Percentiles rank a stretch among this genome's conserved stretches.
Conservation (phyloP, 2,113 vertebrate genomes). For the Pachyramphus minor region DNA sequence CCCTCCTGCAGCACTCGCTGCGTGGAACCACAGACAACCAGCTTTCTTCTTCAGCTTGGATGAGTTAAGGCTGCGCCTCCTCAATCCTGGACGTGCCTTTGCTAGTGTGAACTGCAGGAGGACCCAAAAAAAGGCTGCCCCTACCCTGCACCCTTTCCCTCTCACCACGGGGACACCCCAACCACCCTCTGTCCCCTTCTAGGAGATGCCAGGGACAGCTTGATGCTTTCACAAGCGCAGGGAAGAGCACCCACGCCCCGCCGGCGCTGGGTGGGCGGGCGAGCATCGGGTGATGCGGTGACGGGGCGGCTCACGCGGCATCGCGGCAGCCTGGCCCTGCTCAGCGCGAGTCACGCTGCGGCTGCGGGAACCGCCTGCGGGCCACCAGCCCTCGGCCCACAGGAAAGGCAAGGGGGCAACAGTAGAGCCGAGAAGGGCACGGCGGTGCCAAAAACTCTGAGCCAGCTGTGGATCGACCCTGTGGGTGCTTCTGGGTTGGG, state of each 20-base stretch:
- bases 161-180: background rate
- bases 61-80: background rate
- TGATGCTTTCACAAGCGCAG: background rate
- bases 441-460: rapidly evolving
- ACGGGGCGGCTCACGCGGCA: constrained; percentile 55
- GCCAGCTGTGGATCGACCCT: rapidly evolving
- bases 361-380: background rate
- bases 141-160: background rate
- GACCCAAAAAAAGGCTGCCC: background rate
- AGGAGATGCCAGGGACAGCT: background rate
- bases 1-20: background rate
- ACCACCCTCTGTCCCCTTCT: background rate
- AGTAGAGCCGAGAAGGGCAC: too few species aligned
- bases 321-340: constrained; percentile 1
- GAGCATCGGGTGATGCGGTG: constrained; percentile 47
- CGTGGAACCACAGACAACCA: background rate
- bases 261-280: constrained; percentile 7
- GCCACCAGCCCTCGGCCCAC: background rate
- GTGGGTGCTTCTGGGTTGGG: background rate
- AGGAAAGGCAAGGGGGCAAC: background rate
- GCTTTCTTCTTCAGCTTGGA: background rate
- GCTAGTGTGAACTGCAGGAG: background rate
- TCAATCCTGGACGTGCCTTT: background rate
- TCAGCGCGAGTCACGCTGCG: constrained; percentile 37
- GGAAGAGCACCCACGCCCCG: constrained; percentile 27